These are phyloP conservation scores for Cheirogaleus major DNA, from an alignment of 2,797 vertebrate species.

Conservation along the genomic window DNA sequence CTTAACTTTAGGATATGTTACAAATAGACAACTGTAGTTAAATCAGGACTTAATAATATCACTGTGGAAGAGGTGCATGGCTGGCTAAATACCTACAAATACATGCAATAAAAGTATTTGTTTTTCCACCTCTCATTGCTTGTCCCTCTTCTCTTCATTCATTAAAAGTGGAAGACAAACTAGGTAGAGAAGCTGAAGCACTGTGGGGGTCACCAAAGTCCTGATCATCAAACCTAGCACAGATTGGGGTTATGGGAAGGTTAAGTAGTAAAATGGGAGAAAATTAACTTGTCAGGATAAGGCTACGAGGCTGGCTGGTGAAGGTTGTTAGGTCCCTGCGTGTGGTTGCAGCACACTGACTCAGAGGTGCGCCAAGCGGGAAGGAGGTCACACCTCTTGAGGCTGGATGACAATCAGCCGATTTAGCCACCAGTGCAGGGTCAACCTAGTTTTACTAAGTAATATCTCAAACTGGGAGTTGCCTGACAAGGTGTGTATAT, in stretches of 20 bases:
- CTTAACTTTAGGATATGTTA: background rate
- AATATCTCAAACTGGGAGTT: conserved; percentile 55
- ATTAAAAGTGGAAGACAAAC: conserved; percentile 7
- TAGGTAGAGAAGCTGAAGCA: background rate
- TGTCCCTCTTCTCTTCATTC: background rate
- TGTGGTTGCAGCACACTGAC: background rate
- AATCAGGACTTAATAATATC: background rate
- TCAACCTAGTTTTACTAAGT: conserved; percentile 60
- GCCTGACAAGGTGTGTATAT: conserved; percentile 25
- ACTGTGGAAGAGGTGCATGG: background rate
- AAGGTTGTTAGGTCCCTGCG: background rate
- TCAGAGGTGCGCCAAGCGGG: background rate
- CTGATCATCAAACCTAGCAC: conserved; percentile 59
- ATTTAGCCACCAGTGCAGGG: conserved; percentile 44
- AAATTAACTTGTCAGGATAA: conserved; percentile 61
- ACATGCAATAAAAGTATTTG: background rate
- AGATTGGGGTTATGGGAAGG: conserved; percentile 49
- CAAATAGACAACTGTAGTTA: background rate
- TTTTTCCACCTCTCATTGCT: background rate
- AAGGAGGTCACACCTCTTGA: conserved; percentile 4
- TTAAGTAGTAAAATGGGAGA: conserved; percentile 71
- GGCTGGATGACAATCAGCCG: conserved; percentile 36
- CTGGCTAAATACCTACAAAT: background rate
- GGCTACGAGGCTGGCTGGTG: background rate
- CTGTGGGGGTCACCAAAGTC: background rate